A percentile compares a stretch with the other conserved stretches of the same genome.
These are phyloP conservation scores for Anseranas semipalmata DNA, from an alignment of 2,113 vertebrate species.

Conservation along the genomic window DNA sequence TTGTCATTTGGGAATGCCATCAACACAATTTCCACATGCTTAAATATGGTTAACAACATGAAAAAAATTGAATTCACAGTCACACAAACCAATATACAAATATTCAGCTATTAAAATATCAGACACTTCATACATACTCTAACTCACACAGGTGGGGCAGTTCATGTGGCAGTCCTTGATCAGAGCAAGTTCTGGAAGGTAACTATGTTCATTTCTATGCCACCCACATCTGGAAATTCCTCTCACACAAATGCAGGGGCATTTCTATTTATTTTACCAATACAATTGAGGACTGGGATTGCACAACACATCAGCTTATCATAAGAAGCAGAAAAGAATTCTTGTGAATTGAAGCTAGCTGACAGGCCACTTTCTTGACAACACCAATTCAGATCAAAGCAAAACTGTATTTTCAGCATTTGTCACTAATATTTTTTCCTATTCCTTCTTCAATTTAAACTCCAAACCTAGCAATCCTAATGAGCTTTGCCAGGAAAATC, in stretches of 20 bases:
- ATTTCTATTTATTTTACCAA: background rate
- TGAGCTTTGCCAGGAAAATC: background rate
- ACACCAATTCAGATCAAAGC: background rate
- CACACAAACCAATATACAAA: background rate
- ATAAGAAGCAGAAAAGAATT: background rate
- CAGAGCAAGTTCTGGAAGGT: background rate
- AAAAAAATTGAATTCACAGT: background rate
- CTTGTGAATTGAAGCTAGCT: background rate
- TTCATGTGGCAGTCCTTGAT: background rate
- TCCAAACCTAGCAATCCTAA: background rate
- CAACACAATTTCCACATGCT: background rate
- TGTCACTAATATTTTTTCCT: background rate
- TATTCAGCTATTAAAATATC: background rate
- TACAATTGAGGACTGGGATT: background rate
- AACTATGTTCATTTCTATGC: background rate
- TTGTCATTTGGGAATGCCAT: background rate
- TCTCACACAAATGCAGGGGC: background rate
- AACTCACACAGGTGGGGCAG: background rate
- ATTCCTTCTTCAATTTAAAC: background rate
- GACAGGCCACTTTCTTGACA: background rate
- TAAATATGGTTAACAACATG: accelerated
- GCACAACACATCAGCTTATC: background rate
- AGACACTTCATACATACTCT: background rate
- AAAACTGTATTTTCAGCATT: background rate
- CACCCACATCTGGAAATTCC: background rate